These are phyloP conservation scores for Chrysomallon squamiferum DNA, from an alignment of 1,140 invertebrate species.

Conservation along the genomic window DNA sequence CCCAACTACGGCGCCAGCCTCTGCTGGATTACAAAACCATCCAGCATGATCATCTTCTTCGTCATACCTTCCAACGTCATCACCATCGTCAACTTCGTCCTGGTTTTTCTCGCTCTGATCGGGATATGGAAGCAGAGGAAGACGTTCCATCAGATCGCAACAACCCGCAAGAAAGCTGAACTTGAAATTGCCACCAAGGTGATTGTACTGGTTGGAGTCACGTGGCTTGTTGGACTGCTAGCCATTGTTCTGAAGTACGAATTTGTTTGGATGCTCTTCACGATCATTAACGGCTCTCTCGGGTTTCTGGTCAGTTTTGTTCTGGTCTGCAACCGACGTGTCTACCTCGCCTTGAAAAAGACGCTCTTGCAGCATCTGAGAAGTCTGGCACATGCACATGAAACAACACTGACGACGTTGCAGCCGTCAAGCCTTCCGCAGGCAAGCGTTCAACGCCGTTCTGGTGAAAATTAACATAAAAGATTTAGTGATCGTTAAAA, in stretches of 20 bases:
- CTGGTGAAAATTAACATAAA: no score
- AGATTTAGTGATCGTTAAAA: no score
- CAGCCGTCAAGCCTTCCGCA: no score
- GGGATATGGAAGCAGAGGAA: background rate
- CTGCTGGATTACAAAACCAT: conserved; percentile 20
- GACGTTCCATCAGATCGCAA: background rate
- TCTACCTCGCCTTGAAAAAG: background rate
- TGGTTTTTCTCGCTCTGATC: background rate
- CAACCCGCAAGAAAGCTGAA: background rate
- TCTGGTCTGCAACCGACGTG: conserved; percentile 16
- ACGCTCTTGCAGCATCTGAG: background rate
- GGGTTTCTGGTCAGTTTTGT: conserved; percentile 24
- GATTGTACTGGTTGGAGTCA: conserved; percentile 25
- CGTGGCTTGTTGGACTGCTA: conserved; percentile 27
- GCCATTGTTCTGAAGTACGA: conserved; percentile 11
- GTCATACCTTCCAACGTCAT: conserved; percentile 7
- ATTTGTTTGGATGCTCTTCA: conserved; percentile 22
- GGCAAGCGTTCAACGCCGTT: no score
- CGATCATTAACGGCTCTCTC: conserved; percentile 24
- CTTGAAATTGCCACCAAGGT: conserved; percentile 3
- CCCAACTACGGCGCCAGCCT: conserved; percentile 14
- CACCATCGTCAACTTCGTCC: background rate
- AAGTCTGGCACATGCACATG: no score
- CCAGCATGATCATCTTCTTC: conserved; percentile 14
- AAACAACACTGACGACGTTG: no score